Percentiles rank a stretch among this genome's conserved stretches.
Evolutionary conservation across 2,113 vertebrate species (phyloP).

Genomic region (Lepus americanus): DNA sequence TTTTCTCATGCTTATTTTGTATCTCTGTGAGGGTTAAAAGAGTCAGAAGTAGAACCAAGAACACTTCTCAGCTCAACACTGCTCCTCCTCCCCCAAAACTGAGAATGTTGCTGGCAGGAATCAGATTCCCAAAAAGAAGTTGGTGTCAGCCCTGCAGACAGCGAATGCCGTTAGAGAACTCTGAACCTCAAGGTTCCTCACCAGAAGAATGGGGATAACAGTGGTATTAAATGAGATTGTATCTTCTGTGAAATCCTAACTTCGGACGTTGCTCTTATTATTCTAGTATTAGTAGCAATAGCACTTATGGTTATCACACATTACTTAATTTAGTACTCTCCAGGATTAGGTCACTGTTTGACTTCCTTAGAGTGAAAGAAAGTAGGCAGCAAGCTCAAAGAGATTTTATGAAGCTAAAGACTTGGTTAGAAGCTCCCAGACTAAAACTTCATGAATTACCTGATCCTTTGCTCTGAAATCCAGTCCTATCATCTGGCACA

Average conservation of each 20-base stretch:
- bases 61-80: neutral
- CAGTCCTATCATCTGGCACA: neutral
- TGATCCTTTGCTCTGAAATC: neutral
- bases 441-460: neutral
- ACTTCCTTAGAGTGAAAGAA: neutral
- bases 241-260: neutral
- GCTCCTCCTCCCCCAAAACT: neutral
- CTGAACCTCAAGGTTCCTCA: neutral
- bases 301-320: neutral
- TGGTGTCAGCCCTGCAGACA: fast-evolving
- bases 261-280: neutral
- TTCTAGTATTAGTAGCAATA: too few relatives aligned
- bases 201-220: neutral
- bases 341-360: neutral
- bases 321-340: neutral
- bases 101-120: neutral
- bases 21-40: neutral
- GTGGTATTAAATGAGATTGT: neutral
- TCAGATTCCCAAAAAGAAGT: neutral
- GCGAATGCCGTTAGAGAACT: neutral
- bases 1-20: neutral
- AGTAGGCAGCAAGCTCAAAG: neutral
- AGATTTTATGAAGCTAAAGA: neutral
- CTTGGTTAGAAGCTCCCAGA: neutral
- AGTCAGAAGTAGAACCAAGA: neutral